Percentiles rank a stretch among this genome's conserved stretches.
phyloP scores from a whole-genome alignment of 1,140 invertebrate genomes.

The Halyomorpha halys region DNA sequence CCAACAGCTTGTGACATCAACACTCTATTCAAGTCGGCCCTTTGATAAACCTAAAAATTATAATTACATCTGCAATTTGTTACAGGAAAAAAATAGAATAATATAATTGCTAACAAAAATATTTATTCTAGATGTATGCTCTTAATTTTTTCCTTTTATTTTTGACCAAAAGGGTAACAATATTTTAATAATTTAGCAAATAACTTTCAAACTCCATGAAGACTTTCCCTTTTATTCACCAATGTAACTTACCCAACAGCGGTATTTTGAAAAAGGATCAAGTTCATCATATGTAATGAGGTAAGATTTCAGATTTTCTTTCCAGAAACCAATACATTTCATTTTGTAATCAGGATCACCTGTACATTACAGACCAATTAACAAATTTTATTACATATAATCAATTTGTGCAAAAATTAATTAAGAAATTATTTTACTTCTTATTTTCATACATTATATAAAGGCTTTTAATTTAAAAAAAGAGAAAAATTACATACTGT shows the following conservation, averaged over 20 bases:
- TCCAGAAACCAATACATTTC: constrained; percentile 96
- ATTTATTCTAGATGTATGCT: too few relatives aligned
- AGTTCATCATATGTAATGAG: constrained; percentile 92
- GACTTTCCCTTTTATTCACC: too few relatives aligned
- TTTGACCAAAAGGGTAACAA: too few relatives aligned
- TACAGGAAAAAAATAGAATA: background rate
- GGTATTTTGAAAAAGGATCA: constrained; percentile 89
- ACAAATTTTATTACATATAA: background rate
- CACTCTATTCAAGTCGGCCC: constrained; percentile 82
- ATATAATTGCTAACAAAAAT: background rate
- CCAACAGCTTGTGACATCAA: constrained; percentile 84
- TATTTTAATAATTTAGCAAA: too few relatives aligned
- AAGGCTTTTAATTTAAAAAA: background rate
- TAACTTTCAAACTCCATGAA: too few relatives aligned
- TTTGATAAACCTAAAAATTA: constrained; percentile 63
- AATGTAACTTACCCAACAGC: constrained; percentile 70
- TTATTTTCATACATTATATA: background rate
- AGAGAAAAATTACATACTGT: constrained; percentile 47
- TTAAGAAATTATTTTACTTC: background rate
- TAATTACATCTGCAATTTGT: background rate
- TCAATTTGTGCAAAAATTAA: background rate
- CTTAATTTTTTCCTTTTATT: too few relatives aligned
- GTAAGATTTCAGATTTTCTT: constrained; percentile 95
- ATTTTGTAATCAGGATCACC: constrained; percentile 91
- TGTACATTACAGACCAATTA: constrained; percentile 32